These are phyloP conservation scores for Enteromius radiatus DNA, from an alignment of 2,797 vertebrate genomes.

Conservation along the genomic window DNA sequence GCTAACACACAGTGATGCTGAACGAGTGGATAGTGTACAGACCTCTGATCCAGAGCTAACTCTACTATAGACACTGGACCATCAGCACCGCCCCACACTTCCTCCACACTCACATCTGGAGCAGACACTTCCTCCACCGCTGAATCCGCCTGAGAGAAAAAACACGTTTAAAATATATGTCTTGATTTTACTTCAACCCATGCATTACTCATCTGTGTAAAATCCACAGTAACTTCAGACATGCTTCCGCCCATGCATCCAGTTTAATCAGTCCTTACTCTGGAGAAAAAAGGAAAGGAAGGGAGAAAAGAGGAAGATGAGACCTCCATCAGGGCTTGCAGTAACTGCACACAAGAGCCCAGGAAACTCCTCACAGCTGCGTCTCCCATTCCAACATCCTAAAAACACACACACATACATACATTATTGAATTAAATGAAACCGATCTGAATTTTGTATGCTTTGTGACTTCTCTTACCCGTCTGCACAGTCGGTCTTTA, in stretches of 20 bases:
- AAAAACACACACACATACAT: conserved; percentile 30
- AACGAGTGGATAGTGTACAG: conserved; percentile 90
- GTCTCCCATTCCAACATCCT: conserved; percentile 97
- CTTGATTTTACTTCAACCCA: not conserved
- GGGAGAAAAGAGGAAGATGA: conserved; percentile 47
- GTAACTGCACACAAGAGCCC: conserved; percentile 89
- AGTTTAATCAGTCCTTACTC: conserved; percentile 48
- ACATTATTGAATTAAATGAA: not conserved
- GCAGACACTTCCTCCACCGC: conserved; percentile 83
- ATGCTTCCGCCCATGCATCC: conserved; percentile 13
- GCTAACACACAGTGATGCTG: conserved; percentile 93
- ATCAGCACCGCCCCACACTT: conserved; percentile 86
- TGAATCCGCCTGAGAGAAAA: conserved; percentile 84
- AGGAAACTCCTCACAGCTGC: conserved; percentile 88
- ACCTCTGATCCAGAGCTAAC: conserved; percentile 92
- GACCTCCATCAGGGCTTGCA: conserved; percentile 95
- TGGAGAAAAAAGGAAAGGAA: conserved; percentile 45
- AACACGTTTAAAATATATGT: not conserved
- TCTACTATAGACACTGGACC: conserved; percentile 92
- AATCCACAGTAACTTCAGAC: not conserved
- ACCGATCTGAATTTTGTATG: not conserved
- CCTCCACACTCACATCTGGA: conserved; percentile 87
- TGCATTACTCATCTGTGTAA: not conserved
- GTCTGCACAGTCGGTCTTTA: conserved; percentile 93
- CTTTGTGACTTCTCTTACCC: conserved; percentile 78